Evolutionary conservation across 1,140 invertebrate species (phyloP), one percentile per base, ranked within the genome.

Genomic region (Plectrocnemia conspersa): DNA sequence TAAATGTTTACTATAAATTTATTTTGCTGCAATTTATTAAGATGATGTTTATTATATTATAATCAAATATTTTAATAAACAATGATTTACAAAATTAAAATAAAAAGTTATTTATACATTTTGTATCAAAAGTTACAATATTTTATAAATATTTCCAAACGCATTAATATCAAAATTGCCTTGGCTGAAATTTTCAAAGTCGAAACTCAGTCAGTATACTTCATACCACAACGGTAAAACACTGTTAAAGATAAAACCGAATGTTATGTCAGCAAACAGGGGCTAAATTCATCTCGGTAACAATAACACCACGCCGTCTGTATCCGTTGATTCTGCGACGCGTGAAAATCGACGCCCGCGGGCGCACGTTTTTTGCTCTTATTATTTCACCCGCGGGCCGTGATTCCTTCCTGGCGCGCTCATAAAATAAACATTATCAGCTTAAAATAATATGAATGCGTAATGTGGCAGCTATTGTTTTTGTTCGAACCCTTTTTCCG

Each of bases 361-460:
- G 47, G 16, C 15, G 7, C 33, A 5, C 35, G 35, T 38, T 38
- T 38, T 38, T 38, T n/a, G n/a, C n/a, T n/a, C n/a, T n/a, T n/a
- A n/a, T n/a, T n/a, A n/a, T n/a, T n/a, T n/a, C 27, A 7, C 27
- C 7, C 7, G 4, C 41, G 5, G 41, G 41, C 47, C 9, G 29
- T 10, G 53, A 16, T 18, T 18, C 24, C 36, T 36, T 36, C 25
- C 5, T 32, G 11, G 32, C 44, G 24, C 10, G 27, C 18, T 53
- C 19, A 53, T 42, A 54, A 46, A 54, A 36, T 45, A 54, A 54
- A 54, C 40, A 45, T 54, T 54, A 54, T 54, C 32, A 25, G 42
- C 27, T 45, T 54, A 45, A 54, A 54, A 54, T 46, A 54, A 54
- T 54, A 54, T 54, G 40, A 54, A 54, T 45, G 25, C 4, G 21